phyloP scores from a whole-genome alignment of 2,888 invertebrate species.

The Incurvaria masculella region DNA sequence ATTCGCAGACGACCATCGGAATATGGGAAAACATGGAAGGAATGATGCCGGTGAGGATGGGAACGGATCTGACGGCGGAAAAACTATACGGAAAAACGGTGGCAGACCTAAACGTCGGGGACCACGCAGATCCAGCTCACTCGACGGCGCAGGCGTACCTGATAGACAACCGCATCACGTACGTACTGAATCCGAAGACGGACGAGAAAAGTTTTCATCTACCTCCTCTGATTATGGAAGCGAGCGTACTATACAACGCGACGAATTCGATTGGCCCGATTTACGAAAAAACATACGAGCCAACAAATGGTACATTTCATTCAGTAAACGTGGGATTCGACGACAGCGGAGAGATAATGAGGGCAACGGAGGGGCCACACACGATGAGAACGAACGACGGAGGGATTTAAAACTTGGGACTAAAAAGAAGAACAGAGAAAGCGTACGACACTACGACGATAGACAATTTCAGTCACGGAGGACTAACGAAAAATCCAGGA shows the following conservation, averaged over 20 bases:
- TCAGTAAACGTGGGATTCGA: conserved; percentile 2
- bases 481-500: not conserved
- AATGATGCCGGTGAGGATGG: conserved; percentile 1
- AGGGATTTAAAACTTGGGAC: not conserved
- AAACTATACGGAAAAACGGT: conserved; percentile 2
- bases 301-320: conserved; percentile 1
- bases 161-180: not conserved
- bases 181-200: not conserved
- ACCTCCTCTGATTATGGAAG: conserved; percentile 6
- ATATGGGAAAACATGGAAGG: conserved; percentile 8
- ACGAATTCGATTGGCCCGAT: conserved; percentile 7
- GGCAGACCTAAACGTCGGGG: not conserved
- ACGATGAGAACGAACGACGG: not conserved
- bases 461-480: conserved; percentile 2
- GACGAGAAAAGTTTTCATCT: conserved; percentile 2
- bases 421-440: not conserved
- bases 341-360: not conserved
- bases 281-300: conserved; percentile 4
- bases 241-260: conserved; percentile 2
- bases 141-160: not conserved
- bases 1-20: conserved; percentile 9
- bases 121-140: not conserved
- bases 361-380: not conserved
- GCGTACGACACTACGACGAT: not conserved
- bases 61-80: conserved; percentile 2